Percentiles rank a stretch among this genome's conserved stretches.
Conservation (phyloP, 2,888 invertebrate genomes). For the Scaptomyza tumidula region DNA sequence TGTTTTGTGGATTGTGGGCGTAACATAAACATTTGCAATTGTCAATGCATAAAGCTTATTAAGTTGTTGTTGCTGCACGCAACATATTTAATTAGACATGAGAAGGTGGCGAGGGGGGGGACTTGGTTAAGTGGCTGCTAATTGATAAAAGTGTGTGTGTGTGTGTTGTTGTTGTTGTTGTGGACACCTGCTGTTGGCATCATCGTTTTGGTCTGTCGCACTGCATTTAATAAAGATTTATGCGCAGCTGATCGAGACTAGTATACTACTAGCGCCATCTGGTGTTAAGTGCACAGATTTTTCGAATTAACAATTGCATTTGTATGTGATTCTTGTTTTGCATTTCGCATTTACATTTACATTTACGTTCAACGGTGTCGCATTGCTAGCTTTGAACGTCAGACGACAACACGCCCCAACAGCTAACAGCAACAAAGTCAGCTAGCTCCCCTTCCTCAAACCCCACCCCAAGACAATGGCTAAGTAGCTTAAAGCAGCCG, state of each 20-base stretch:
- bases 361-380: constrained; percentile 53
- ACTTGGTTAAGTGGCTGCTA: constrained; percentile 42
- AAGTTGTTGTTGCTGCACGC: constrained; percentile 12
- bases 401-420: constrained; percentile 25
- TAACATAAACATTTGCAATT: constrained; percentile 5
- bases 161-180: background rate
- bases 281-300: constrained; percentile 25
- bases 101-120: no score
- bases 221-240: constrained; percentile 51
- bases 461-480: constrained; percentile 40
- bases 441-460: background rate
- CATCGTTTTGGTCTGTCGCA: constrained; percentile 51
- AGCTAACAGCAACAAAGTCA: background rate
- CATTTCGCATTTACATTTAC: constrained; percentile 33
- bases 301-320: constrained; percentile 32
- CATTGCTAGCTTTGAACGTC: constrained; percentile 24
- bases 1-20: constrained; percentile 2
- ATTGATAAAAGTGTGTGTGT: no score
- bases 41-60: background rate
- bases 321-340: constrained; percentile 7
- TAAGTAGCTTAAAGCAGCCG: constrained; percentile 35
- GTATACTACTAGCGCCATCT: constrained; percentile 42
- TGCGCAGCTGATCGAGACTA: constrained; percentile 41
- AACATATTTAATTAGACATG: constrained; percentile 5
- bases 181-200: constrained; percentile 55